Evolutionary conservation across 2,113 vertebrate genomes (phyloP).

Genomic region (Pollimyrus isidori): DNA sequence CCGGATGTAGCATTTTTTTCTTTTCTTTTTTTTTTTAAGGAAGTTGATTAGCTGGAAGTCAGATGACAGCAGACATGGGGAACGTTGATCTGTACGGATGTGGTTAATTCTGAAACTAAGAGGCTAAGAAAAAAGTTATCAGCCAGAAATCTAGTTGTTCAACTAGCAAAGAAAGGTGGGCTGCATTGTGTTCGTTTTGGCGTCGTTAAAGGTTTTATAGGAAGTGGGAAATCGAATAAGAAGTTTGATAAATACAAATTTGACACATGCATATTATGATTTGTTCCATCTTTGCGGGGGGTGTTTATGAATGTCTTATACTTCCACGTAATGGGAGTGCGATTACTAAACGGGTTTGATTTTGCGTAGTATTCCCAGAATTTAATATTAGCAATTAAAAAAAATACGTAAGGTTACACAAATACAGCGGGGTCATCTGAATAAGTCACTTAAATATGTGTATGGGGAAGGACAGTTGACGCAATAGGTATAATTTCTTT

Average conservation of each 20-base stretch:
- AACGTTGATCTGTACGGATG: not conserved
- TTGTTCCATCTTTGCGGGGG: not conserved
- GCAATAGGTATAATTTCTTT: not conserved
- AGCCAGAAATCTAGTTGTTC: slow-evolving; percentile 14
- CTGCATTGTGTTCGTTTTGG: not conserved
- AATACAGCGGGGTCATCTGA: not conserved
- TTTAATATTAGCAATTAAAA: not conserved
- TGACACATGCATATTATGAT: not conserved
- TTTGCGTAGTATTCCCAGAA: not conserved
- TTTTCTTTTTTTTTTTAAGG: not conserved
- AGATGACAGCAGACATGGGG: not conserved
- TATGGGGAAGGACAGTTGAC: not conserved
- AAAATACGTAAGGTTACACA: not conserved
- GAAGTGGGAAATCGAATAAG: not conserved
- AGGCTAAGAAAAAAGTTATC: slow-evolving; percentile 1
- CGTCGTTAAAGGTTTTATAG: not conserved
- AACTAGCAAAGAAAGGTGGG: slow-evolving; percentile 12
- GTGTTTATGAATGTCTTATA: not conserved
- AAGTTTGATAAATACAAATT: not conserved
- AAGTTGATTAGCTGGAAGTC: slow-evolving; percentile 7
- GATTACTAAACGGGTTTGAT: not conserved
- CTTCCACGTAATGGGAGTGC: not conserved
- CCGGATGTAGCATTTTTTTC: not conserved
- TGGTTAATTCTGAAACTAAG: not conserved
- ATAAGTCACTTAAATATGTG: not conserved